phyloP scores from a whole-genome alignment of 2,113 vertebrate species.

The Pterophyllum scalare region DNA sequence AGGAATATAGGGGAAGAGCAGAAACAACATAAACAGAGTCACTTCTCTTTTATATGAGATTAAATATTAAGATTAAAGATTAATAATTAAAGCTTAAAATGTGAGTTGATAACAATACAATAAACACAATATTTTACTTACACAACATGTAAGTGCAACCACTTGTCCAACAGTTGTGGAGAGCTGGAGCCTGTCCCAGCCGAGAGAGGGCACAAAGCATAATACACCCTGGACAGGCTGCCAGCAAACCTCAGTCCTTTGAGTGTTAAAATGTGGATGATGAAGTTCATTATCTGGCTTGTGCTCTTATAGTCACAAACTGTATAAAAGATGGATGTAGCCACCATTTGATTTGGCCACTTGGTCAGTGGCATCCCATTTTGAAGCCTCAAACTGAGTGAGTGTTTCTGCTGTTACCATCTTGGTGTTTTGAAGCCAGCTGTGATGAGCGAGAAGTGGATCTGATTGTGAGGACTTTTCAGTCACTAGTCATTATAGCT shows the following conservation, averaged over 20 bases:
- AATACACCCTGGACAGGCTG: too few species aligned
- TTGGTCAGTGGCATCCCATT: not conserved
- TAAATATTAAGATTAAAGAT: too few species aligned
- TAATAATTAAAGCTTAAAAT: not conserved
- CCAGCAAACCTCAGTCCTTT: too few species aligned
- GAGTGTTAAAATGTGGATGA: not conserved
- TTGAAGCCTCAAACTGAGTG: not conserved
- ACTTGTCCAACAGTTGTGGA: not conserved
- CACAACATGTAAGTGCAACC: not conserved
- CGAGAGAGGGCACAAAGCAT: not conserved
- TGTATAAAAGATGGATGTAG: not conserved
- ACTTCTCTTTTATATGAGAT: too few species aligned
- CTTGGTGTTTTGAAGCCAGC: not conserved
- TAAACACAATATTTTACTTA: not conserved
- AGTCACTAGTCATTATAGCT: too few species aligned
- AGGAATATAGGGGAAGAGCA: too few species aligned
- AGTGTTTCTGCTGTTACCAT: not conserved
- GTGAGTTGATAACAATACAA: not conserved
- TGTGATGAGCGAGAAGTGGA: not conserved
- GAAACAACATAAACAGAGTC: too few species aligned
- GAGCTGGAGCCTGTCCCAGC: not conserved
- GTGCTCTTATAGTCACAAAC: not conserved
- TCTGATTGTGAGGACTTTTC: too few species aligned
- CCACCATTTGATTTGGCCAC: not conserved
- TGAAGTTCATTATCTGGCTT: not conserved